phyloP scores from a whole-genome alignment of 2,888 invertebrate species.

The Stenodema calcarata region DNA sequence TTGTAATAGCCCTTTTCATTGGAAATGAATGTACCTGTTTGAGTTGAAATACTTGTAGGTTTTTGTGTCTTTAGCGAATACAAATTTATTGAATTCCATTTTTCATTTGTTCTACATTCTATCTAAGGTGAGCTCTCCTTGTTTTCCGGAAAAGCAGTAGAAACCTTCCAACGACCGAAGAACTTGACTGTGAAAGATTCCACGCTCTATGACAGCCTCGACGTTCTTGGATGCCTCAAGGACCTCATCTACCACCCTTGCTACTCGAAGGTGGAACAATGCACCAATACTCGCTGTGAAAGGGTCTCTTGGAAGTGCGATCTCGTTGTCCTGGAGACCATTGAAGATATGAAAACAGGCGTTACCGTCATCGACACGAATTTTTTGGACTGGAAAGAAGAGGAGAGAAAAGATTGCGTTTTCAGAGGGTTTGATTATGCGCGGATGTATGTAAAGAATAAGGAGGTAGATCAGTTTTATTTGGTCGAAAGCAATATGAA shows the following conservation, averaged over 20 bases:
- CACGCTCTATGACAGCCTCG: neutral
- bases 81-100: no score
- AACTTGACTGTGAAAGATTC: neutral
- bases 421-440: neutral
- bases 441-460: neutral
- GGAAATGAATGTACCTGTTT: no score
- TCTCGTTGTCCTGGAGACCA: neutral
- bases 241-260: neutral
- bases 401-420: neutral
- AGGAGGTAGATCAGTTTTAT: neutral
- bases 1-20: no score
- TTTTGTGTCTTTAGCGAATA: no score
- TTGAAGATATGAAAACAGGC: neutral
- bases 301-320: neutral
- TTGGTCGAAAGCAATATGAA: neutral
- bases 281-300: neutral
- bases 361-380: neutral
- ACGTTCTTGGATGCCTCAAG: neutral
- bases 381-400: neutral
- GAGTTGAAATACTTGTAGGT: no score
- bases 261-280: neutral
- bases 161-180: neutral
- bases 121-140: neutral
- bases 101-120: no score
- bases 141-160: neutral